phyloP scores from a whole-genome alignment of 2,113 vertebrate genomes.

The Nannospalax galili region DNA sequence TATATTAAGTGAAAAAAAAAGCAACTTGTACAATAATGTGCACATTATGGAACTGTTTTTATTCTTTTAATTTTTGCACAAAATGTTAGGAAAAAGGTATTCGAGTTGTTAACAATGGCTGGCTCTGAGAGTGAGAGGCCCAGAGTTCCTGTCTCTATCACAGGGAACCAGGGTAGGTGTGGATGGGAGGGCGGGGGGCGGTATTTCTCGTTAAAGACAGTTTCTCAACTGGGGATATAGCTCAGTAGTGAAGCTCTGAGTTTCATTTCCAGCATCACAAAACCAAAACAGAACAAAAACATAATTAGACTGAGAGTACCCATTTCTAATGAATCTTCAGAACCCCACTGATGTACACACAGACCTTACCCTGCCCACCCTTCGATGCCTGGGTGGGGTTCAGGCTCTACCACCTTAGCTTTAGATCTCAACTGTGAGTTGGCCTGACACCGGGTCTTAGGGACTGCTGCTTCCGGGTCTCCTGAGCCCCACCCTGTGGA shows the following conservation, averaged over 20 bases:
- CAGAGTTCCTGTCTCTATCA: neutral
- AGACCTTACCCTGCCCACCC: rapidly evolving
- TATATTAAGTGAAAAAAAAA: neutral
- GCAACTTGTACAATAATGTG: neutral
- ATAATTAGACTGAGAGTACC: neutral
- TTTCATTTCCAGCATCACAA: neutral
- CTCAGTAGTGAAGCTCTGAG: neutral
- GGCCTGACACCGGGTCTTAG: neutral
- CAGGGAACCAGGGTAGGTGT: neutral
- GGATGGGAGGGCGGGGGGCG: neutral
- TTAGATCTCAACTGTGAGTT: neutral
- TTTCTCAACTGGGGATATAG: neutral
- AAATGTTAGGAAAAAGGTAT: conserved; percentile 35
- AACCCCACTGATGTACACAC: neutral
- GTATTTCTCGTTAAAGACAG: neutral
- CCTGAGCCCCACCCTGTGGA: neutral
- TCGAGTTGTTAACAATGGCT: neutral
- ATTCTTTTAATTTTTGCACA: conserved; percentile 37
- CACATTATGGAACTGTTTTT: neutral
- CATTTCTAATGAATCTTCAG: neutral
- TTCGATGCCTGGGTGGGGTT: neutral
- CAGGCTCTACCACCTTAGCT: neutral
- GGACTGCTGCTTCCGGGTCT: neutral
- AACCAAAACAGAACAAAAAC: neutral
- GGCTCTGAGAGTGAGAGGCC: neutral